Conservation (phyloP, 2,797 vertebrate genomes). For the Squalus acanthias region DNA sequence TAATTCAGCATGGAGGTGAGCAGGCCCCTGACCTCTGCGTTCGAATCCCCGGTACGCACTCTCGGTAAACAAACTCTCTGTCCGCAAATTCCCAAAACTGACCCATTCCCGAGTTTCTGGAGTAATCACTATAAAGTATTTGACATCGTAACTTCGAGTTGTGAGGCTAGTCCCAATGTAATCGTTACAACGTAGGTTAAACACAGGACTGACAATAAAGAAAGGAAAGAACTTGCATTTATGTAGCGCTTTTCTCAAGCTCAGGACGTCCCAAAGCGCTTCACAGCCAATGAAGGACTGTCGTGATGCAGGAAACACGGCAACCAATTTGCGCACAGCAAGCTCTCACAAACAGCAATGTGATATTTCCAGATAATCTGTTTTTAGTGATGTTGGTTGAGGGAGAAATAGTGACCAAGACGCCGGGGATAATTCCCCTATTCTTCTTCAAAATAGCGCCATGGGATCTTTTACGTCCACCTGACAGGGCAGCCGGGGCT, state of each 20-base stretch:
- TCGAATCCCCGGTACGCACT: neutral
- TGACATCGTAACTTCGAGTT: neutral
- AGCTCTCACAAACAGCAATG: neutral
- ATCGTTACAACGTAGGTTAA: neutral
- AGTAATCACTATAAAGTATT: neutral
- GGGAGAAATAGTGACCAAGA: no score
- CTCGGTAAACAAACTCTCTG: neutral
- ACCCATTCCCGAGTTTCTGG: neutral
- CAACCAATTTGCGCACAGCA: neutral
- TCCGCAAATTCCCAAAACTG: neutral
- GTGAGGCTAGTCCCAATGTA: neutral
- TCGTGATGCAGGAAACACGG: neutral
- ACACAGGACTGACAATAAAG: neutral
- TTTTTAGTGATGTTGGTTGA: neutral
- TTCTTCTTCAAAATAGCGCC: no score
- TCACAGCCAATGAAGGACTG: neutral
- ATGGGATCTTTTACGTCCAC: no score
- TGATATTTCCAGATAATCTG: neutral
- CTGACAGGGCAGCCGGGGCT: no score
- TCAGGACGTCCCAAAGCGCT: neutral
- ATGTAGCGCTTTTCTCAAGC: neutral
- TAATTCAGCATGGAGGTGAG: neutral
- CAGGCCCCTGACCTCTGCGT: no score
- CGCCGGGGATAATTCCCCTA: no score
- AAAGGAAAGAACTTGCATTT: neutral